phyloP scores from a whole-genome alignment of 2,888 invertebrate species.

The Axea sp. region DNA sequence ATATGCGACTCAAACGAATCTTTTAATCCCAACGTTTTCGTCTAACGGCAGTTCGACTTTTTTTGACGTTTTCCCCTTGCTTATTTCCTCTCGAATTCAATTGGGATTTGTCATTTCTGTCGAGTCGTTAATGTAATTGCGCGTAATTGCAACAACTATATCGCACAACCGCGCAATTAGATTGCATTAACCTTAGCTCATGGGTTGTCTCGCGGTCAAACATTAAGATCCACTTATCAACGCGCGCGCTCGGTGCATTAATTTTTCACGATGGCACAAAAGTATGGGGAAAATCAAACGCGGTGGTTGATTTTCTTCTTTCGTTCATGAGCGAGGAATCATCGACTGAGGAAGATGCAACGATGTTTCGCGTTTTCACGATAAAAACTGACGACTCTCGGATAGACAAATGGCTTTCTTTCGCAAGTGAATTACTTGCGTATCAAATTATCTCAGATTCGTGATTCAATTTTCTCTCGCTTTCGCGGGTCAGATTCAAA shows the following conservation, averaged over 20 bases:
- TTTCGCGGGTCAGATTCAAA: too few species aligned
- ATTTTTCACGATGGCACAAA: slow-evolving; percentile 15
- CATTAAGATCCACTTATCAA: slow-evolving; percentile 15
- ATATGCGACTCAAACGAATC: too few species aligned
- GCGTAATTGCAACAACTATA: slow-evolving; percentile 25
- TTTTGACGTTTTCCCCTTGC: too few species aligned
- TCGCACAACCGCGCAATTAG: slow-evolving; percentile 27
- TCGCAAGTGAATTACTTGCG: slow-evolving; percentile 39
- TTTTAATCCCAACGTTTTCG: too few species aligned
- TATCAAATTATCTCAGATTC: slow-evolving; percentile 42
- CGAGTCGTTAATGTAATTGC: slow-evolving; percentile 26
- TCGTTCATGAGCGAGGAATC: neutral
- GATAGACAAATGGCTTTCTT: slow-evolving; percentile 48
- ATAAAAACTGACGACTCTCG: slow-evolving; percentile 21
- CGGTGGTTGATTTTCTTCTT: neutral
- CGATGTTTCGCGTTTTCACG: slow-evolving; percentile 14
- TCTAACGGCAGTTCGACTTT: too few species aligned
- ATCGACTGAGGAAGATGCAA: slow-evolving; percentile 4
- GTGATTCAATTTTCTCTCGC: slow-evolving; percentile 16
- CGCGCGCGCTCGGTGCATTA: neutral
- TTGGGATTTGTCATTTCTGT: neutral
- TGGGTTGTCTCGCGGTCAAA: slow-evolving; percentile 26
- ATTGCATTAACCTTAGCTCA: slow-evolving; percentile 40
- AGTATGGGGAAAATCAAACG: slow-evolving; percentile 1
- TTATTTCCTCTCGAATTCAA: too few species aligned